Conservation (phyloP, 2,113 vertebrate genomes). For the Leptobrachium leishanense region DNA sequence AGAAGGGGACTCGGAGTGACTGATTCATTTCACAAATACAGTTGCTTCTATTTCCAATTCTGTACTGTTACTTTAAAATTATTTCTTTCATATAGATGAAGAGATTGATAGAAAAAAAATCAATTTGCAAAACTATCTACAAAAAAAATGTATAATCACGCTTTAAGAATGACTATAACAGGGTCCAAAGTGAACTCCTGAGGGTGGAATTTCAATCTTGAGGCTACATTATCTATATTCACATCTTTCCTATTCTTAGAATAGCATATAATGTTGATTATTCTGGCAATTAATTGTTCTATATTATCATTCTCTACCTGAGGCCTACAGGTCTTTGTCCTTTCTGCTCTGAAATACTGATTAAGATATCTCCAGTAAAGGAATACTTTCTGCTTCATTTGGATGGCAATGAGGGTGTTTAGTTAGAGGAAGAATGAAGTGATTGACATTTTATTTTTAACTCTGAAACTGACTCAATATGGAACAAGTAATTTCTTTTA, state of each 20-base stretch:
- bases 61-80: conserved; percentile 27
- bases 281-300: conserved; percentile 24
- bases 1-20: not conserved
- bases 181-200: conserved; percentile 4
- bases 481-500: not conserved
- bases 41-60: conserved; percentile 10
- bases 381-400: not conserved
- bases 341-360: conserved; percentile 14
- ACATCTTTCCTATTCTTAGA: conserved; percentile 26
- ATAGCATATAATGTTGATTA: conserved; percentile 30
- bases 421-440: not conserved
- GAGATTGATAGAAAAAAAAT: conserved; percentile 22
- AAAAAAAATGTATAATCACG: conserved; percentile 28
- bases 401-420: not conserved
- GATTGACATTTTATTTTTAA: not conserved
- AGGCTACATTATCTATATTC: conserved; percentile 36
- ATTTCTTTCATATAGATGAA: conserved; percentile 29
- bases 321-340: conserved; percentile 11
- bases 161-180: conserved; percentile 1
- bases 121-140: conserved; percentile 1
- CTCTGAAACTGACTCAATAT: not conserved
- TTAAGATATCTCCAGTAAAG: not conserved
- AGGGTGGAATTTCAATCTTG: conserved; percentile 31
- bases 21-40: conserved; percentile 18
- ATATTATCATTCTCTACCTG: conserved; percentile 12